Evolutionary conservation across 2,888 invertebrate species (phyloP).

Genomic region (Mellilla xanthometata): DNA sequence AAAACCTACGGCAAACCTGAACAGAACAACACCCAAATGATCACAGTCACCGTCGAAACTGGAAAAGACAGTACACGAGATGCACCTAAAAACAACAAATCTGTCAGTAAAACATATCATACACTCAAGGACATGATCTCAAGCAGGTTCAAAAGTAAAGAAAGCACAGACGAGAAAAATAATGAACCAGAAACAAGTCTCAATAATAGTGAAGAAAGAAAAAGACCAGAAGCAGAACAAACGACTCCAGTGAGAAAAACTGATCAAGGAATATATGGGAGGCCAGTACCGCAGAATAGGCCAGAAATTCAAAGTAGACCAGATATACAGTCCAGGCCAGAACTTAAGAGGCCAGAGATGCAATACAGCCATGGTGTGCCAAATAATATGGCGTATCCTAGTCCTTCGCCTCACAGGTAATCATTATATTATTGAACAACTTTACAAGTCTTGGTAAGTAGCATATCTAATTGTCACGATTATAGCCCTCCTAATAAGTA

Average conservation of each 20-base stretch:
- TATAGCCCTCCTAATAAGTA: too few species aligned
- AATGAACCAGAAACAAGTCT: slow-evolving; percentile 78
- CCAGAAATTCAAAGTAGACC: slow-evolving; percentile 55
- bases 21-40: slow-evolving; percentile 74
- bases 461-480: too few species aligned
- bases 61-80: slow-evolving; percentile 82
- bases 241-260: slow-evolving; percentile 75
- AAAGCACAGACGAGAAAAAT: slow-evolving; percentile 78
- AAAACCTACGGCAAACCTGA: slow-evolving; percentile 71
- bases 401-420: slow-evolving; percentile 76
- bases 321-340: slow-evolving; percentile 42
- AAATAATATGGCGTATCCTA: slow-evolving; percentile 71
- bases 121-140: slow-evolving; percentile 93
- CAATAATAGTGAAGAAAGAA: slow-evolving; percentile 85
- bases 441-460: too few species aligned
- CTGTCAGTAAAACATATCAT: slow-evolving; percentile 91
- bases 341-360: slow-evolving; percentile 60
- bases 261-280: slow-evolving; percentile 84
- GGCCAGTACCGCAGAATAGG: slow-evolving; percentile 78
- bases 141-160: slow-evolving; percentile 87
- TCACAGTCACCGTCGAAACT: slow-evolving; percentile 83
- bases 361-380: slow-evolving; percentile 64
- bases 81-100: slow-evolving; percentile 82
- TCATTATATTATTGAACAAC: too few species aligned
- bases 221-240: slow-evolving; percentile 67